Percentiles rank a stretch among this genome's conserved stretches.
phyloP scores from a whole-genome alignment of 1,140 invertebrate genomes.

The Pararge aegeria region DNA sequence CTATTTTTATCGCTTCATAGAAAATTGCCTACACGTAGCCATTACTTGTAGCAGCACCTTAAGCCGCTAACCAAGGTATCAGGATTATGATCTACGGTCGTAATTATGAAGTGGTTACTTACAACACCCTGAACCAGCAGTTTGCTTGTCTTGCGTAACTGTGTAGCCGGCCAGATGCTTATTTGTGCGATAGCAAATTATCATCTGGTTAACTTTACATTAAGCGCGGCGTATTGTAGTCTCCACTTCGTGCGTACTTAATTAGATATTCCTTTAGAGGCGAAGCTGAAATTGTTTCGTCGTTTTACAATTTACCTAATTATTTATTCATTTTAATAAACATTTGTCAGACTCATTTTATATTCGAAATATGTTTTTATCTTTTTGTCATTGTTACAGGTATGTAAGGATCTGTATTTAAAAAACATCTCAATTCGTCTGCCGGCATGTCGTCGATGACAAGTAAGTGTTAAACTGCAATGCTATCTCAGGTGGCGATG shows the following conservation, averaged over 20 bases:
- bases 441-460: too few relatives aligned
- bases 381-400: too few relatives aligned
- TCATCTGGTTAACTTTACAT: constrained; percentile 39
- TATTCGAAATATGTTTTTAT: background rate
- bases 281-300: constrained; percentile 1
- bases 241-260: constrained; percentile 61
- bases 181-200: constrained; percentile 58
- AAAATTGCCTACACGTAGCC: background rate
- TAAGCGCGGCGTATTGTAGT: constrained; percentile 58
- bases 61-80: constrained; percentile 37
- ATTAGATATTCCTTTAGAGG: constrained; percentile 26
- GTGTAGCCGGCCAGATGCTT: constrained; percentile 60
- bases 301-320: constrained; percentile 6
- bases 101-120: constrained; percentile 58
- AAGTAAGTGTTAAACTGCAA: too few relatives aligned
- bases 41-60: background rate
- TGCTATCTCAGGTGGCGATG: too few relatives aligned
- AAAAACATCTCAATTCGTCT: too few relatives aligned
- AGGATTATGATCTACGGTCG: constrained; percentile 66
- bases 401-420: background rate
- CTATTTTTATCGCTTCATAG: background rate
- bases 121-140: constrained; percentile 55
- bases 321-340: constrained; percentile 1
- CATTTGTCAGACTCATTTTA: background rate
- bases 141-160: constrained; percentile 67